A percentile compares a stretch with the other conserved stretches of the same genome.
phyloP scores from a whole-genome alignment of 2,113 vertebrate genomes.

The Eidolon helvum region DNA sequence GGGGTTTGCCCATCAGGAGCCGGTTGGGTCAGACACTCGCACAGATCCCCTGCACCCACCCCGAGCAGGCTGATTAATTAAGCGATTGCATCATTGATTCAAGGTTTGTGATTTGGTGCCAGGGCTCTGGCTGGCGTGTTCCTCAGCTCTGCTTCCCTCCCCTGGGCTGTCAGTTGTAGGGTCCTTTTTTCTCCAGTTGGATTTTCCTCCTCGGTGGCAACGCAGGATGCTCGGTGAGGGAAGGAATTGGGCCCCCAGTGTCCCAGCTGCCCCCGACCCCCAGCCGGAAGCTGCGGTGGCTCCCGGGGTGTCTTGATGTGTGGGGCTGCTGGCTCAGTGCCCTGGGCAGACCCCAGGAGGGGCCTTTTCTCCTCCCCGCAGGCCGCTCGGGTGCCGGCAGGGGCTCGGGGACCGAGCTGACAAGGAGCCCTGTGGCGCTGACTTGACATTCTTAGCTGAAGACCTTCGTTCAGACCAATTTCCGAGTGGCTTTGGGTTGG shows the following conservation, averaged over 20 bases:
- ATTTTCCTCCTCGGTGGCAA: slow-evolving; percentile 12
- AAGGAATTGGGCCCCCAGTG: background rate
- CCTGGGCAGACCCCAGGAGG: background rate
- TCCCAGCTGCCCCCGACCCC: background rate
- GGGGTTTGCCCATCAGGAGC: slow-evolving; percentile 70
- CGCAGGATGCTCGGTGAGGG: background rate
- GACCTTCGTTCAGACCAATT: slow-evolving; percentile 64
- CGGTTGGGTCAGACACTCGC: slow-evolving; percentile 71
- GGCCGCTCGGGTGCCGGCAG: background rate
- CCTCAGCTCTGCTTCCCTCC: slow-evolving; percentile 61
- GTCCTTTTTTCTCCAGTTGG: background rate
- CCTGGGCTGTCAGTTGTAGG: slow-evolving; percentile 35
- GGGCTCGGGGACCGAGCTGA: background rate
- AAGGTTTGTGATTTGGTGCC: slow-evolving; percentile 68
- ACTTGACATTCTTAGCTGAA: slow-evolving; percentile 72
- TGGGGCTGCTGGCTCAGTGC: background rate
- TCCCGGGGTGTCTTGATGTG: background rate
- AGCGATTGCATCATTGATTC: slow-evolving; percentile 75
- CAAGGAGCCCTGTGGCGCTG: slow-evolving; percentile 9
- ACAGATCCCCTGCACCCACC: slow-evolving; percentile 65
- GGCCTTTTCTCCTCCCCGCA: background rate
- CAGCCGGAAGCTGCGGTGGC: background rate
- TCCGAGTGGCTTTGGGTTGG: slow-evolving; percentile 53
- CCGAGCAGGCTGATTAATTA: slow-evolving; percentile 75
- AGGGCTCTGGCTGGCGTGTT: slow-evolving; percentile 54